Conservation (phyloP, 2,113 vertebrate species). For the Marmota monax region DNA sequence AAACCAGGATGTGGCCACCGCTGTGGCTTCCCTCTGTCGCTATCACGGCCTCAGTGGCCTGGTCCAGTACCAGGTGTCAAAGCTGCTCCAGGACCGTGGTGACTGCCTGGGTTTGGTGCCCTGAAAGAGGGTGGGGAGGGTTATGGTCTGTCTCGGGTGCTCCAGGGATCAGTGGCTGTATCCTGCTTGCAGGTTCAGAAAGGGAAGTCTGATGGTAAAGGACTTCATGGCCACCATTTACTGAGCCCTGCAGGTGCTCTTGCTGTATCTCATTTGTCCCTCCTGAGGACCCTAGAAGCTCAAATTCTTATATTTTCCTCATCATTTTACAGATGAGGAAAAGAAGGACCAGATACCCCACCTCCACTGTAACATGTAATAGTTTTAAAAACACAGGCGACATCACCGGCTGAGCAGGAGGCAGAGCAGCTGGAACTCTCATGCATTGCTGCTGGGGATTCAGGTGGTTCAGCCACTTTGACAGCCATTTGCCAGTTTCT, state of each 20-base stretch:
- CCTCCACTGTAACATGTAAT: background rate
- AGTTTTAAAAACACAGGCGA: background rate
- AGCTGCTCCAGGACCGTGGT: constrained; percentile 94
- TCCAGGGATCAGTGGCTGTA: background rate
- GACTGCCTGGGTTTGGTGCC: constrained; percentile 39
- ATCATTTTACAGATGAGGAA: background rate
- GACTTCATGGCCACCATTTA: too few species aligned
- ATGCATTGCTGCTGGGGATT: accelerated
- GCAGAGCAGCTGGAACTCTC: background rate
- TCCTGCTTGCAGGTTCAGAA: background rate
- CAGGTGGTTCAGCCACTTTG: background rate
- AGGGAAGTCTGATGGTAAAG: accelerated
- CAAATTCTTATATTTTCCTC: background rate
- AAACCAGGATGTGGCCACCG: constrained; percentile 93
- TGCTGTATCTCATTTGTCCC: background rate
- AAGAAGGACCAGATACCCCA: background rate
- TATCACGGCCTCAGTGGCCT: constrained; percentile 94
- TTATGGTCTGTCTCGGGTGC: background rate
- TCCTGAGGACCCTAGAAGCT: background rate
- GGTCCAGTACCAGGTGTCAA: constrained; percentile 93
- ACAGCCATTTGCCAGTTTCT: background rate
- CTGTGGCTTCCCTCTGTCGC: constrained; percentile 91
- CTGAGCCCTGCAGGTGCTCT: background rate
- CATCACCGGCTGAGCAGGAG: background rate
- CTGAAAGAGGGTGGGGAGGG: background rate